A percentile compares a stretch with the other conserved stretches of the same genome.
These are phyloP conservation scores for Athalia cordata DNA, from an alignment of 2,888 invertebrate species.

Conservation along the genomic window DNA sequence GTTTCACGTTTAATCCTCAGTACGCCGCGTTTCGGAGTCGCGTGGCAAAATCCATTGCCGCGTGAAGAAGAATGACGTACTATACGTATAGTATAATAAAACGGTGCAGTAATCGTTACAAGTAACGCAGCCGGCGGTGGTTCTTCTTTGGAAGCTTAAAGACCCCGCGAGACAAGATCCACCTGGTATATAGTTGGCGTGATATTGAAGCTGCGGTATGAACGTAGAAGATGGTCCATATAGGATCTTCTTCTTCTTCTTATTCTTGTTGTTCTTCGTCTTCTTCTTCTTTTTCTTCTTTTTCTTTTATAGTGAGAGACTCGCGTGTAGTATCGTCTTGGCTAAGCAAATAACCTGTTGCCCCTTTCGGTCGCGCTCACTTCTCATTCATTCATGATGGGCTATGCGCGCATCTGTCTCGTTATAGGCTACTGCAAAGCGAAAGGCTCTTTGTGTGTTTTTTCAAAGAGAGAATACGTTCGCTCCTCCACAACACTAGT, in stretches of 20 bases:
- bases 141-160: neutral
- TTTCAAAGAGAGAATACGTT: neutral
- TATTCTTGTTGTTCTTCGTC: no score
- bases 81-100: no score
- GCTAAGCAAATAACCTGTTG: slow-evolving; percentile 45
- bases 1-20: no score
- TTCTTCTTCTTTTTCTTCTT: no score
- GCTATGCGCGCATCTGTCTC: slow-evolving; percentile 29
- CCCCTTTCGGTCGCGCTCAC: neutral
- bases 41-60: slow-evolving; percentile 28
- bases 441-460: slow-evolving; percentile 17
- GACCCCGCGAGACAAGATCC: slow-evolving; percentile 27
- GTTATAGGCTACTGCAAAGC: slow-evolving; percentile 22
- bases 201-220: neutral
- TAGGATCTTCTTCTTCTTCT: no score
- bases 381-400: slow-evolving; percentile 30
- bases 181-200: slow-evolving; percentile 19
- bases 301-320: neutral
- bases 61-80: no score
- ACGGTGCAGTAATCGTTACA: neutral
- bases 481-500: no score
- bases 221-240: no score
- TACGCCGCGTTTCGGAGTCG: neutral
- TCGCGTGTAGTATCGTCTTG: slow-evolving; percentile 22
- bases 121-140: neutral